A percentile compares a stretch with the other conserved stretches of the same genome.
These are phyloP conservation scores for Trichogramma evanescens DNA, from an alignment of 2,888 invertebrate species.

Conservation along the genomic window DNA sequence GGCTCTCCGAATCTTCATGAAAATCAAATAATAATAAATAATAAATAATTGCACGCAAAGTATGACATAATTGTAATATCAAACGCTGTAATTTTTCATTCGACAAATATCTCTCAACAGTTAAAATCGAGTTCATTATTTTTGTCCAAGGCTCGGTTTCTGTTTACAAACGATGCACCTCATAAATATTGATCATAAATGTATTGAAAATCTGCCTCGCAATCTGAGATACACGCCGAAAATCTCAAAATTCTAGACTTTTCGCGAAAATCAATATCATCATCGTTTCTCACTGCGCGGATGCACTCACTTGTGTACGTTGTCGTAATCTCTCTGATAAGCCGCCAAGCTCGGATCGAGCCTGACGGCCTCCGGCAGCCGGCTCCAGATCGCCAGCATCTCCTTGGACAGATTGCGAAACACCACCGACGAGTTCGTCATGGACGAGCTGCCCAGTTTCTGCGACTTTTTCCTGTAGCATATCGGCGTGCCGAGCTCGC, in stretches of 20 bases:
- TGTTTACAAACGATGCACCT: no score
- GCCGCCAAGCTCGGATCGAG: slow-evolving; percentile 60
- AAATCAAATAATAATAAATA: background rate
- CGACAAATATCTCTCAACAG: no score
- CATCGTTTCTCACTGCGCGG: background rate
- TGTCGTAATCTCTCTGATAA: slow-evolving; percentile 55
- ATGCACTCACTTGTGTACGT: background rate
- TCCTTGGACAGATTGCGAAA: slow-evolving; percentile 38
- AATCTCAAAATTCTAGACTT: no score
- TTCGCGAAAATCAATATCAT: no score
- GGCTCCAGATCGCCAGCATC: slow-evolving; percentile 57
- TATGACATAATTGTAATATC: no score
- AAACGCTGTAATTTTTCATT: no score
- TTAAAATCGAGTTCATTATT: no score
- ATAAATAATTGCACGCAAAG: background rate
- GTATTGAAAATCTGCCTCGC: no score
- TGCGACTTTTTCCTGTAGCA: slow-evolving; percentile 28
- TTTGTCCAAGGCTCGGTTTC: no score
- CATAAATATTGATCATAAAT: no score
- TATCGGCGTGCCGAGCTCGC: slow-evolving; percentile 26
- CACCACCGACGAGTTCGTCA: slow-evolving; percentile 28
- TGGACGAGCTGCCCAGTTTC: slow-evolving; percentile 24
- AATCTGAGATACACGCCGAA: no score
- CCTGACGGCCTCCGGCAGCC: slow-evolving; percentile 60
- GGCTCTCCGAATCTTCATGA: slow-evolving; percentile 9